phyloP scores from a whole-genome alignment of 1,140 invertebrate genomes.

The Anthonomus grandis region DNA sequence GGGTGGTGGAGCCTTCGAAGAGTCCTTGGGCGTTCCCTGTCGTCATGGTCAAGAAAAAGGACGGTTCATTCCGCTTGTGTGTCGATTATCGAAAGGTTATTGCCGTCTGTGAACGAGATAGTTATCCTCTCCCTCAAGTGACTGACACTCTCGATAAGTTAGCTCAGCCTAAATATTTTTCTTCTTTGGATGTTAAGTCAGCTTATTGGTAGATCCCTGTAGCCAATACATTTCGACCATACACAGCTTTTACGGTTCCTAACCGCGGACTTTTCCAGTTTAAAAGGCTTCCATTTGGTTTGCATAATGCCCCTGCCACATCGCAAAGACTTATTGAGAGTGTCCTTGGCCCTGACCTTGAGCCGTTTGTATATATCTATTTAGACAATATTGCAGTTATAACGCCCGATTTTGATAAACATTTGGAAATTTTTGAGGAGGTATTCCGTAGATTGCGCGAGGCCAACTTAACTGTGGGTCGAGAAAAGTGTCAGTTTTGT shows the following conservation, averaged over 20 bases:
- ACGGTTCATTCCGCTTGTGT: no score
- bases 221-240: conserved; percentile 32
- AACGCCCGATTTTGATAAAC: not conserved
- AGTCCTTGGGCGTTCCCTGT: conserved; percentile 20
- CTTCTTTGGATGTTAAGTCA: conserved; percentile 37
- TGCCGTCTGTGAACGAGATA: no score
- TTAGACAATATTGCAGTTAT: conserved; percentile 37
- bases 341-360: conserved; percentile 21
- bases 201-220: conserved; percentile 44
- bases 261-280: conserved; percentile 44
- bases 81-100: no score
- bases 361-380: conserved; percentile 32
- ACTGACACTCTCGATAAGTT: conserved; percentile 43
- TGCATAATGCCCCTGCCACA: conserved; percentile 42
- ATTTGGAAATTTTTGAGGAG: conserved; percentile 7
- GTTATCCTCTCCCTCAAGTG: conserved; percentile 33
- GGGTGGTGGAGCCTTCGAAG: no score
- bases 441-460: no score
- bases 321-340: conserved; percentile 32
- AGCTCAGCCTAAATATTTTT: conserved; percentile 40
- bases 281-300: conserved; percentile 49
- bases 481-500: conserved; percentile 30
- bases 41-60: conserved; percentile 25
- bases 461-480: no score
- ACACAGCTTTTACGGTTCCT: conserved; percentile 51